A percentile compares a stretch with the other conserved stretches of the same genome.
Evolutionary conservation across 2,113 vertebrate genomes (phyloP).

Genomic region (Paralichthys olivaceus): DNA sequence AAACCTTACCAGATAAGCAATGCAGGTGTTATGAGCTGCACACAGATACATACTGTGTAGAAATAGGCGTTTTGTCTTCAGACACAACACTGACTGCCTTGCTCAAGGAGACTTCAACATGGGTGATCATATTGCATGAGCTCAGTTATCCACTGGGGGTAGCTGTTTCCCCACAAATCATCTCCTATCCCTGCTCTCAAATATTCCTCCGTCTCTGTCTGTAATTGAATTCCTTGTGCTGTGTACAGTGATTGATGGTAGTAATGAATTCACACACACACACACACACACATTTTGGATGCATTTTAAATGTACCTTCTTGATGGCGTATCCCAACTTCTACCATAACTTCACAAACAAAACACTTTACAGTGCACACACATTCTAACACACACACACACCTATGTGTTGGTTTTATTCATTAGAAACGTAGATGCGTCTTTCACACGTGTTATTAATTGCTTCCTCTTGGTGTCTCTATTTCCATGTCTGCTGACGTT

Average conservation of each 20-base stretch:
- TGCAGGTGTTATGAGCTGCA: too few relatives aligned
- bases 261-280: slow-evolving; percentile 76
- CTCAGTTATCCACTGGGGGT: slow-evolving; percentile 62
- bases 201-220: slow-evolving; percentile 38
- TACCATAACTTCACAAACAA: slow-evolving; percentile 53
- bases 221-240: slow-evolving; percentile 77
- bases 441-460: slow-evolving; percentile 1
- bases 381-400: neutral
- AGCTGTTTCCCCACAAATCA: slow-evolving; percentile 80
- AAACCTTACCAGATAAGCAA: too few relatives aligned
- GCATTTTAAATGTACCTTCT: slow-evolving; percentile 75
- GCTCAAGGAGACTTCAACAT: too few relatives aligned
- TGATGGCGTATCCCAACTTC: slow-evolving; percentile 44
- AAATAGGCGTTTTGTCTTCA: too few relatives aligned
- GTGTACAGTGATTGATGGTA: slow-evolving; percentile 78
- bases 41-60: too few relatives aligned
- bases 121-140: neutral
- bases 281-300: slow-evolving; percentile 43
- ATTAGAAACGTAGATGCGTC: neutral
- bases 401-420: slow-evolving; percentile 8
- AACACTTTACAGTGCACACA: slow-evolving; percentile 7
- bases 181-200: slow-evolving; percentile 4
- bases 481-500: slow-evolving; percentile 10
- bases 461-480: neutral
- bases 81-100: too few relatives aligned